Evolutionary conservation across 2,888 invertebrate species (phyloP).

Genomic region (Alviniconcha strummeri): DNA sequence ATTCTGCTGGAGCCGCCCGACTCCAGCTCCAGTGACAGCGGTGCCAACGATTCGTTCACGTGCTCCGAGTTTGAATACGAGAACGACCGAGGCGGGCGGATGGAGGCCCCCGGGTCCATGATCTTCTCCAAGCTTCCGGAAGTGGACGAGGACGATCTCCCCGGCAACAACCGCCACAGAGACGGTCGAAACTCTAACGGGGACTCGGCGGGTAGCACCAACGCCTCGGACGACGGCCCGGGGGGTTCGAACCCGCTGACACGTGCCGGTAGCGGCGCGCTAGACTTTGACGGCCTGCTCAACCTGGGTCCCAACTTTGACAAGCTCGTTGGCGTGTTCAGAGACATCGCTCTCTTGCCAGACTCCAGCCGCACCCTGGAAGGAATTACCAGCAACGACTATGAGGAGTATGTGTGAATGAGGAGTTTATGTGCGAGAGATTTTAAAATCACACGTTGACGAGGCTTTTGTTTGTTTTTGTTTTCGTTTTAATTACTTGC

Average conservation of each 20-base stretch:
- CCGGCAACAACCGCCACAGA: slow-evolving; percentile 74
- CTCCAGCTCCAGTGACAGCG: slow-evolving; percentile 85
- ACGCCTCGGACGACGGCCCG: slow-evolving; percentile 90
- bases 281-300: slow-evolving; percentile 94
- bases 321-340: slow-evolving; percentile 95
- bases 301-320: slow-evolving; percentile 98
- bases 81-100: slow-evolving; percentile 76
- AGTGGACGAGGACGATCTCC: slow-evolving; percentile 64
- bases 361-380: slow-evolving; percentile 75
- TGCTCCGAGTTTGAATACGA: slow-evolving; percentile 98
- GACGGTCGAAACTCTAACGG: slow-evolving; percentile 95
- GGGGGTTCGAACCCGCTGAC: slow-evolving; percentile 41
- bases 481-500: background rate
- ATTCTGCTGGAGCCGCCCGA: slow-evolving; percentile 71
- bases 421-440: background rate
- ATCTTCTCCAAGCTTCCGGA: slow-evolving; percentile 77
- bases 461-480: background rate
- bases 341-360: slow-evolving; percentile 95
- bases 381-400: slow-evolving; percentile 45
- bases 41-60: slow-evolving; percentile 96
- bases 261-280: slow-evolving; percentile 78
- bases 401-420: slow-evolving; percentile 64
- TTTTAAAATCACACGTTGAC: background rate
- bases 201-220: slow-evolving; percentile 89
- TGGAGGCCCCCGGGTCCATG: slow-evolving; percentile 76